Percentiles rank a stretch among this genome's conserved stretches.
Conservation (phyloP, 2,113 vertebrate species). For the Taxidea taxus region DNA sequence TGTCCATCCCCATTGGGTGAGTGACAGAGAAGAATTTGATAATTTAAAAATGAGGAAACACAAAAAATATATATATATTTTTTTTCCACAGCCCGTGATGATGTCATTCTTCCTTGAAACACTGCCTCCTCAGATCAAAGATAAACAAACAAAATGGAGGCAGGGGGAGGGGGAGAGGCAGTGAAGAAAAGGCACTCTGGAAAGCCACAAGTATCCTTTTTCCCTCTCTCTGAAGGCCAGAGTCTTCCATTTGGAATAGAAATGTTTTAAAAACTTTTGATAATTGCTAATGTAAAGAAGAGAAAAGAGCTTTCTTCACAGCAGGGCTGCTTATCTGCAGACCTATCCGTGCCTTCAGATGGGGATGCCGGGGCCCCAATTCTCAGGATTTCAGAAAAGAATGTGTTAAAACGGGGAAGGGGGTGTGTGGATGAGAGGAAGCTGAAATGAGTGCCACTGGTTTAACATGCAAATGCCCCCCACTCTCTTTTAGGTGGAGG, state of each 20-base stretch:
- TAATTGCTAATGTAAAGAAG: constrained; percentile 67
- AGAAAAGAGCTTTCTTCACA: constrained; percentile 75
- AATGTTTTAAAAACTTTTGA: constrained; percentile 69
- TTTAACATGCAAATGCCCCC: constrained; percentile 87
- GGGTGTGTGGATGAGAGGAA: constrained; percentile 50
- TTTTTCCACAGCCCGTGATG: neutral
- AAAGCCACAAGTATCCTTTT: neutral
- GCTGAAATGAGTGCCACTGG: constrained; percentile 56
- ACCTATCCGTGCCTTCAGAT: constrained; percentile 62
- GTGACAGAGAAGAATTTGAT: neutral
- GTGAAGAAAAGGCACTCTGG: neutral
- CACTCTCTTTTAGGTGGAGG: constrained; percentile 81
- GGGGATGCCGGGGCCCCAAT: constrained; percentile 10
- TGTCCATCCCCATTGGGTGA: neutral
- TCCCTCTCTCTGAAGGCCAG: neutral
- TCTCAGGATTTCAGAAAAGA: constrained; percentile 80
- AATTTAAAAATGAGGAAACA: constrained; percentile 17
- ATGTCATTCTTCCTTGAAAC: constrained; percentile 33
- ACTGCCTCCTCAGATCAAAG: neutral
- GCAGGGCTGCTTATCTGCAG: constrained; percentile 76
- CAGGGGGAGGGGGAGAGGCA: neutral
- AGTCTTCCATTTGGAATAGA: constrained; percentile 38
- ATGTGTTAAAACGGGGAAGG: neutral
- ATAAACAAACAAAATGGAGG: neutral
- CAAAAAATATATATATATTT: neutral